Evolutionary conservation across 2,888 invertebrate genomes (phyloP), one percentile per base, ranked within the genome.

Genomic region (Linyphia triangularis): DNA sequence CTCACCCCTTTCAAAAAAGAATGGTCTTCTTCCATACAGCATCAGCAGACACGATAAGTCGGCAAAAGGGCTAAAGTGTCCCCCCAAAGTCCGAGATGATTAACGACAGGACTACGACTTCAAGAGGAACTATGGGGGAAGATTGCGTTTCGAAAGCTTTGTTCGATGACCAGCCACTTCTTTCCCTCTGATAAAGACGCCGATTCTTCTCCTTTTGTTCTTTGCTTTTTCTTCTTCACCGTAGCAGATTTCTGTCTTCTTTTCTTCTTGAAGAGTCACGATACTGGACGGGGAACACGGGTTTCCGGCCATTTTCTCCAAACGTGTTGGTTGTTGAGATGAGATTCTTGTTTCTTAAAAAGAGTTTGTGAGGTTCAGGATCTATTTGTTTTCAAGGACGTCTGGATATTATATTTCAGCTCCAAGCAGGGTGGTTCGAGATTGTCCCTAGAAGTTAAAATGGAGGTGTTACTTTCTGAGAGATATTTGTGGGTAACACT

Each of bases 111-210:
- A 9, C 24, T 9, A 6, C 24, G n/a, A 61, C 61, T 24, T 24
- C 26, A 61, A 61, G 61, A 26, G 61, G 24, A 24, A 26, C 26
- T 61, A 59, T 70, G 26, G 57, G 7, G 43, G 43, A 75, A 84
- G 84, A 84, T 84, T 84, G 84, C 75, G 67, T 75, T 84, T 77
- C 51, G 84, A 84, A 84, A 75, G 84, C 84, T 75, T 84, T 84
- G 84, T 84, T 75, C 67, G 84, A 75, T 84, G 84, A 77, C 84
- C 75, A 26, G 24, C 83, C 83, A 73, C 61, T 72, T 37, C 51
- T 51, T 51, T 51, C 13, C n/a, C n/a, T n/a, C n/a, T 70, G 72
- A 82, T 82, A 61, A 84, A 67, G 84, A 84, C 37, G 40, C 73
- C 37, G n/a, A 19, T 63, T 43, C 43, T 83, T 73, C 63, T 30